Conservation (phyloP, 2,113 vertebrate species). For the Athene noctua region DNA sequence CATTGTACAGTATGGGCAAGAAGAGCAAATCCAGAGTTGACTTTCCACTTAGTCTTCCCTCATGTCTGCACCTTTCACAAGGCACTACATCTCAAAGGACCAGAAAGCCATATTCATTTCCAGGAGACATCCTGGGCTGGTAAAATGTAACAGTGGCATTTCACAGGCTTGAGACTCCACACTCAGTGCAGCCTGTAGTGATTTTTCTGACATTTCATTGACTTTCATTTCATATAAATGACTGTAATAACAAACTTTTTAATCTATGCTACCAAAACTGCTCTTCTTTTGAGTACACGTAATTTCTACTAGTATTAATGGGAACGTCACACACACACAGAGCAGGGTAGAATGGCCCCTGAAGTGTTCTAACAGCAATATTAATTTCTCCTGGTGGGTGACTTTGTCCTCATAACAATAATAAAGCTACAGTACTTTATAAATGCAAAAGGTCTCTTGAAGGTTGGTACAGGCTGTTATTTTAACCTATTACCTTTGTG, state of each 20-base stretch:
- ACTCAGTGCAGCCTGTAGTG: not conserved
- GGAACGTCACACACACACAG: not conserved
- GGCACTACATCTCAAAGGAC: not conserved
- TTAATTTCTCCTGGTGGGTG: conserved; percentile 12
- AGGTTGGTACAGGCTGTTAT: not conserved
- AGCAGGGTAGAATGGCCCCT: not conserved
- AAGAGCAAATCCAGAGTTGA: not conserved
- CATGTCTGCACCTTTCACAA: not conserved
- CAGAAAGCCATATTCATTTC: not conserved
- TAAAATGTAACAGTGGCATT: not conserved
- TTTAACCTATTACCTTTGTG: not conserved
- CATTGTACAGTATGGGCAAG: not conserved
- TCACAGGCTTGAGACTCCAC: not conserved
- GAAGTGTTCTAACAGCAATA: conserved; percentile 20
- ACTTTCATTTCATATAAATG: not conserved
- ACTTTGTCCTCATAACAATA: not conserved
- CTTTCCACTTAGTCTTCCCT: not conserved
- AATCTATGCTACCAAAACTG: not conserved
- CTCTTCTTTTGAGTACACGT: not conserved
- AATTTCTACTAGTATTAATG: not conserved
- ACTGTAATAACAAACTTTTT: not conserved
- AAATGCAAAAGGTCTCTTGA: conserved; percentile 9
- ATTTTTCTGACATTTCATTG: not conserved
- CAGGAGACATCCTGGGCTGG: not conserved
- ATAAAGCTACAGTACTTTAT: not conserved